A percentile compares a stretch with the other conserved stretches of the same genome.
These are phyloP conservation scores for Trissolcus japonicus DNA, from an alignment of 2,888 invertebrate genomes.

Conservation along the genomic window DNA sequence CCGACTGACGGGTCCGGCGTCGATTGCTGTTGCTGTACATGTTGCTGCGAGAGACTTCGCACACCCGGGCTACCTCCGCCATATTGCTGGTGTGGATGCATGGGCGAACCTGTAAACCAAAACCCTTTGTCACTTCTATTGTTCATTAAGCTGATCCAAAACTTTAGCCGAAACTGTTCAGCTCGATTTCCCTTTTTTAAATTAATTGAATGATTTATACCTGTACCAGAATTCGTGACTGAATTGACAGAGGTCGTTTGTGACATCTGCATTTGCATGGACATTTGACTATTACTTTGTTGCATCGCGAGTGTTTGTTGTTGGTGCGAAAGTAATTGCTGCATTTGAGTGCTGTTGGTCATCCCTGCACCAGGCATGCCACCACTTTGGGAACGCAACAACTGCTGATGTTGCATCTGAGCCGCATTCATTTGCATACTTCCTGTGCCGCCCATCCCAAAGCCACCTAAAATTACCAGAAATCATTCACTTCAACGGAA, in stretches of 20 bases:
- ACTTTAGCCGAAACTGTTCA: neutral
- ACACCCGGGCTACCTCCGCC: constrained; percentile 72
- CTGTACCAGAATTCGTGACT: constrained; percentile 72
- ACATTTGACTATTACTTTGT: constrained; percentile 78
- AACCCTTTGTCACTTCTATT: neutral
- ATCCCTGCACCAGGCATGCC: constrained; percentile 72
- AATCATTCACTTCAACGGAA: neutral
- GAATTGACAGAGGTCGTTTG: constrained; percentile 74
- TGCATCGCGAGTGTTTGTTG: constrained; percentile 78
- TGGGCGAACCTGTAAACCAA: constrained; percentile 68
- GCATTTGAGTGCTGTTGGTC: constrained; percentile 75
- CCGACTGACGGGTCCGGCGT: constrained; percentile 68
- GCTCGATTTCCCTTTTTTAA: neutral
- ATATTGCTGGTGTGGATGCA: constrained; percentile 76
- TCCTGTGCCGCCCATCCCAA: constrained; percentile 73
- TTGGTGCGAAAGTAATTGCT: constrained; percentile 77
- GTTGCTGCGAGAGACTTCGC: constrained; percentile 71
- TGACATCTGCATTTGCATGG: constrained; percentile 77
- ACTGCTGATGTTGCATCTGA: constrained; percentile 78
- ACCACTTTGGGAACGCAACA: constrained; percentile 75
- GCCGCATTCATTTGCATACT: constrained; percentile 77
- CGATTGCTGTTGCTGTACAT: constrained; percentile 67
- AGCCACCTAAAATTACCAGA: constrained; percentile 66
- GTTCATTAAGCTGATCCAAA: neutral
- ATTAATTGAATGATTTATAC: constrained; percentile 62